These are phyloP conservation scores for Sphaerophoria taeniata DNA, from an alignment of 2,888 invertebrate genomes.

Conservation along the genomic window DNA sequence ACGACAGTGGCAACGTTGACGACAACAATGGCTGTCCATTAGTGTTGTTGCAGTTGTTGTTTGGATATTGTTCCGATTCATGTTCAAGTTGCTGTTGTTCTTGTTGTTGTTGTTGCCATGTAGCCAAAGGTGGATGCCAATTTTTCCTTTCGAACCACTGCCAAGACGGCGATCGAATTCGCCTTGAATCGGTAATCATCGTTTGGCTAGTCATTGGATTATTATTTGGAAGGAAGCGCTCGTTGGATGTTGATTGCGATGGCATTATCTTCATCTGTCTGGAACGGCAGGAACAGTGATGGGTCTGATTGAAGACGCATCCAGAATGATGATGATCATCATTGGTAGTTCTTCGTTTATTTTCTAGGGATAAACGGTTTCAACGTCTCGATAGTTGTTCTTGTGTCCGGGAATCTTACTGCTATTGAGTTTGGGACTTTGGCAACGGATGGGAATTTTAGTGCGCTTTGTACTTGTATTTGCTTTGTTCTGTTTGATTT, in stretches of 20 bases:
- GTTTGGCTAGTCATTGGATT: conserved; percentile 51
- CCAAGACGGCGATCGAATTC: conserved; percentile 71
- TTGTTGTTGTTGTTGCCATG: conserved; percentile 3
- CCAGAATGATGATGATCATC: conserved; percentile 38
- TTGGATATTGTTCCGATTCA: conserved; percentile 12
- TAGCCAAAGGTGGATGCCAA: conserved; percentile 58
- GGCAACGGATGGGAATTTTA: conserved; percentile 24
- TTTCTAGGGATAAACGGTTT: conserved; percentile 33
- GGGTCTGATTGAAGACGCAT: conserved; percentile 60
- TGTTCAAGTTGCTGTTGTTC: conserved; percentile 1
- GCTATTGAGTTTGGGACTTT: not conserved
- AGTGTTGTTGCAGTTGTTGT: conserved; percentile 41
- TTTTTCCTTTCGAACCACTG: conserved; percentile 68
- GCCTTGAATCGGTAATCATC: conserved; percentile 56
- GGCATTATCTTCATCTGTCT: conserved; percentile 53
- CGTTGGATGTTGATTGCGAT: conserved; percentile 40
- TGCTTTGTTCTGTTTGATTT: conserved; percentile 43
- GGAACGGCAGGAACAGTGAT: conserved; percentile 38
- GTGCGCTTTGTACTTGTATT: conserved; percentile 38
- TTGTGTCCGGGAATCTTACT: conserved; percentile 12
- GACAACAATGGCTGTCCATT: conserved; percentile 51
- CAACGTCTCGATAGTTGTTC: too few species aligned
- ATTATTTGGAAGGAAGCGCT: not conserved
- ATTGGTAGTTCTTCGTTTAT: conserved; percentile 44
- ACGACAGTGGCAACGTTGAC: conserved; percentile 27